Evolutionary conservation across 2,888 invertebrate species (phyloP), one percentile per base, ranked within the genome.

Genomic region (Pachliopta kotzebuea): DNA sequence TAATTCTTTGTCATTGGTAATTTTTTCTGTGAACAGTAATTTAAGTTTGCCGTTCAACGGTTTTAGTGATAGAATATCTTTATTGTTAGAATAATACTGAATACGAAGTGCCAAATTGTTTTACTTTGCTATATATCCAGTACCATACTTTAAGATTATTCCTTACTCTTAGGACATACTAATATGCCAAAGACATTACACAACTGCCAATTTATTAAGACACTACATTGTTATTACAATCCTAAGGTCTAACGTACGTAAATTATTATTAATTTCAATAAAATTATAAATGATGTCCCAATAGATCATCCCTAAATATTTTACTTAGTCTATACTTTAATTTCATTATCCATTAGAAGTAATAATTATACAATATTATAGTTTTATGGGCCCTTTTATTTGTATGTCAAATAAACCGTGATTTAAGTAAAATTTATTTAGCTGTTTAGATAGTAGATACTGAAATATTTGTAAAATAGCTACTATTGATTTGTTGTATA

Each of bases 201-300:
- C 67, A 71, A 70, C 70, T 71, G 71, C 71, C 72, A 72, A 67
- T 69, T 58, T 63, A 66, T 67, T 65, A 64, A 61, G 59, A 56
- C 29, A 26, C 53, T 18, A 37, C 57, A 53, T 31, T 65, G 61
- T 65, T 58, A 24, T 57, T 58, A 23, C 53, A 58, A 53, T 54
- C 58, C 45, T 63, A 31, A 52, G 29, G 21, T 42, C 56, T n/a
- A n/a, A n/a, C 18, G 26, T 55, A 29, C 9, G 23, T 55, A 31
- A 37, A 17, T 23, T 60, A 24, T 18, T 26, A 55, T 9, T 20
- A 56, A 56, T 31, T 37, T 56, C n/a, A 18, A n/a, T 45, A n/a
- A 45, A 18, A n/a, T 45, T 2, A 11, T 45, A 45, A n/a, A 45
- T 37, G 37, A 1, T 55, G 55, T 56, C 57, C 8, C 29, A 55